Evolutionary conservation across 2,797 vertebrate genomes (phyloP).

Genomic region (Neopelma chrysocephalum): DNA sequence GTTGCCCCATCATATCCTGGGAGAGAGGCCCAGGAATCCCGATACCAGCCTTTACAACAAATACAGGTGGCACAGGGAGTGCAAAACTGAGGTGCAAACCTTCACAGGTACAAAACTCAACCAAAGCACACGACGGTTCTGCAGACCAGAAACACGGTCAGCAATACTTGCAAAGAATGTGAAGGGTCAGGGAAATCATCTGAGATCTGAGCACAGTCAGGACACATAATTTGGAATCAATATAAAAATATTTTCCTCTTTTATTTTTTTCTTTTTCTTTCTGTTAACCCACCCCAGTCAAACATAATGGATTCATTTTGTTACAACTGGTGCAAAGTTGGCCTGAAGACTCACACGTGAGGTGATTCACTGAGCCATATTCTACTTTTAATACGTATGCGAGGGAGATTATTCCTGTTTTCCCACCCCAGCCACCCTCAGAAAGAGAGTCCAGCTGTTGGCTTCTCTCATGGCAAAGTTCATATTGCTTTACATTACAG

Average conservation of each 20-base stretch:
- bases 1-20: no score
- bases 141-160: background rate
- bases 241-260: background rate
- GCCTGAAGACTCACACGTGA: background rate
- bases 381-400: background rate
- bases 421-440: background rate
- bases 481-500: background rate
- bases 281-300: background rate
- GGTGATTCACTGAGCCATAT: background rate
- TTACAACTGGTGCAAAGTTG: background rate
- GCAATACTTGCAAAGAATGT: background rate
- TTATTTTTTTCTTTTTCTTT: fast-evolving
- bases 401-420: background rate
- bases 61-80: background rate
- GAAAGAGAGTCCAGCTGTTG: conserved; percentile 15
- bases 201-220: background rate
- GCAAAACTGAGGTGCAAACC: background rate
- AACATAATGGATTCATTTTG: background rate
- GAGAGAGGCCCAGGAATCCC: no score
- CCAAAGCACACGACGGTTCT: background rate
- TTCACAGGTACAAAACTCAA: background rate
- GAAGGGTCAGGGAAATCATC: background rate
- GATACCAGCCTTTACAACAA: background rate
- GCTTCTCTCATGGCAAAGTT: background rate
- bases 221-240: background rate